A percentile compares a stretch with the other conserved stretches of the same genome.
Evolutionary conservation across 2,888 invertebrate genomes (phyloP).

Genomic region (Taphrorychus bicolor): DNA sequence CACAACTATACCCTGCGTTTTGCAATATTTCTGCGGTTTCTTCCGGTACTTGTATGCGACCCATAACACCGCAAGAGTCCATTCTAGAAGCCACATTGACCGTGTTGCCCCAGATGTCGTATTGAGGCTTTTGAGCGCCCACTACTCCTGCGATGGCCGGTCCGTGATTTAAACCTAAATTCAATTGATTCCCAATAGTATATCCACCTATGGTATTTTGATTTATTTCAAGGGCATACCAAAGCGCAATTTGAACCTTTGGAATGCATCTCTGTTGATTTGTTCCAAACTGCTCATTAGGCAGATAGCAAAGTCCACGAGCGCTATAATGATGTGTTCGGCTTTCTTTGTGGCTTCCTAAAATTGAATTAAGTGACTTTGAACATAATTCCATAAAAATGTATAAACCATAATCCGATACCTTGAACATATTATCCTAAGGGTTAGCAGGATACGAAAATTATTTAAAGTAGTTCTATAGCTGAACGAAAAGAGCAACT

Average conservation of each 20-base stretch:
- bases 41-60: conserved; percentile 84
- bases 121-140: conserved; percentile 97
- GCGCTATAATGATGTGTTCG: conserved; percentile 85
- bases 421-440: conserved; percentile 49
- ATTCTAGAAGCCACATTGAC: conserved; percentile 97
- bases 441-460: too few species aligned
- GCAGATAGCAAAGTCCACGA: conserved; percentile 94
- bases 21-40: conserved; percentile 83
- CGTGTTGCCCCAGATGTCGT: conserved; percentile 99
- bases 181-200: neutral
- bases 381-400: neutral
- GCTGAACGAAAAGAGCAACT: too few species aligned
- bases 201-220: neutral
- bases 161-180: conserved; percentile 79
- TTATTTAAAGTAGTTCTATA: too few species aligned
- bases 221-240: conserved; percentile 64
- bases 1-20: conserved; percentile 79
- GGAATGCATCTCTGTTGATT: conserved; percentile 96
- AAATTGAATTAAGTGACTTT: neutral
- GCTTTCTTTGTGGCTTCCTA: conserved; percentile 79
- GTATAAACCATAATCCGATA: conserved; percentile 30
- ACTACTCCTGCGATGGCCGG: conserved; percentile 96
- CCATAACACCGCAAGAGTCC: conserved; percentile 95
- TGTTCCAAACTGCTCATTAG: conserved; percentile 92
- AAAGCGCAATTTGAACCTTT: conserved; percentile 92